Evolutionary conservation across 2,797 vertebrate genomes (phyloP).

Genomic region (Sebastes reedi): DNA sequence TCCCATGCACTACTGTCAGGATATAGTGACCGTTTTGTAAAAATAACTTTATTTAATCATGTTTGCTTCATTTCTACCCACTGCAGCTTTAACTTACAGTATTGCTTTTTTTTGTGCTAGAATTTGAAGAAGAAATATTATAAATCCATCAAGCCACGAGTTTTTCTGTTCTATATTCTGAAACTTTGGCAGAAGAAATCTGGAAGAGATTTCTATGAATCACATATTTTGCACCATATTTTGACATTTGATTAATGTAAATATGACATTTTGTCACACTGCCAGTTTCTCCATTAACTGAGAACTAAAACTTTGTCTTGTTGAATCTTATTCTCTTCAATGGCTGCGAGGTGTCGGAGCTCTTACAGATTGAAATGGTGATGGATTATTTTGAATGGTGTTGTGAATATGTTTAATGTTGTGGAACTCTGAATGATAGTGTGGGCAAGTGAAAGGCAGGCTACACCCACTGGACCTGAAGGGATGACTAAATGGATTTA

Average conservation of each 20-base stretch:
- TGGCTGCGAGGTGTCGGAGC: background rate
- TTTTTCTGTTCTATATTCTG: background rate
- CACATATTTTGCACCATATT: background rate
- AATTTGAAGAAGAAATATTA: background rate
- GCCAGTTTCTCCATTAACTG: background rate
- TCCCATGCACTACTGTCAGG: no score
- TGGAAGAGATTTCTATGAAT: background rate
- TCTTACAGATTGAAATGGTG: background rate
- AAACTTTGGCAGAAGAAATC: background rate
- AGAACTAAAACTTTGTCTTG: background rate
- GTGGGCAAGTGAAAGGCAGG: background rate
- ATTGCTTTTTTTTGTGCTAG: background rate
- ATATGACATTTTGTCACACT: constrained; percentile 25
- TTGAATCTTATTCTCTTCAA: background rate
- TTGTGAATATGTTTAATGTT: background rate
- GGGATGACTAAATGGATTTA: background rate
- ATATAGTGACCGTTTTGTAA: no score
- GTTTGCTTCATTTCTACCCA: no score
- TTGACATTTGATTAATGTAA: constrained; percentile 28
- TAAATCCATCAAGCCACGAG: background rate
- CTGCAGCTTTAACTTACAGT: background rate
- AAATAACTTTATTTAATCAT: no score
- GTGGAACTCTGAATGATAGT: background rate
- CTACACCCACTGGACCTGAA: background rate
- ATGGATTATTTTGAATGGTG: constrained; percentile 6